A percentile compares a stretch with the other conserved stretches of the same genome.
Conservation (phyloP, 2,113 vertebrate species). For the Hypomesus transpacificus region DNA sequence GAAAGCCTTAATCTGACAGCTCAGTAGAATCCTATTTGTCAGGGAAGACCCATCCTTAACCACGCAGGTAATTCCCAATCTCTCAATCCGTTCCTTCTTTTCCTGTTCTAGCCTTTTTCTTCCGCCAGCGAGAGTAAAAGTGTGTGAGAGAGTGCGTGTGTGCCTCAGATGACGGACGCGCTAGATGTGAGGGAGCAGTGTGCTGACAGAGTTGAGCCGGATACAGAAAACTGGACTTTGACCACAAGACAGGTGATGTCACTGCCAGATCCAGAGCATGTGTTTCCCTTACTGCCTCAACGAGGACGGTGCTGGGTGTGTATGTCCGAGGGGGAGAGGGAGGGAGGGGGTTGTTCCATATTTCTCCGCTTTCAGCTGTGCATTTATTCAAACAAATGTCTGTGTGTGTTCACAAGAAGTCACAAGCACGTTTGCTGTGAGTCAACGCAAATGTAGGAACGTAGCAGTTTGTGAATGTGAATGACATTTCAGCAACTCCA, state of each 20-base stretch:
- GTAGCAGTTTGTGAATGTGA: neutral
- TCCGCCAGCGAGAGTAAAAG: neutral
- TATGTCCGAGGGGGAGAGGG: neutral
- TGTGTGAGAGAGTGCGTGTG: conserved; percentile 20
- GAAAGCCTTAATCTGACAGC: conserved; percentile 12
- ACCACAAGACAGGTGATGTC: conserved; percentile 75
- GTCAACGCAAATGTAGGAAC: too few relatives aligned
- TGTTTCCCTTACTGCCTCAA: conserved; percentile 38
- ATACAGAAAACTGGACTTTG: conserved; percentile 78
- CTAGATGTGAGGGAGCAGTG: conserved; percentile 45
- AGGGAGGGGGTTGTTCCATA: conserved; percentile 32
- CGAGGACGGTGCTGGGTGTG: conserved; percentile 17
- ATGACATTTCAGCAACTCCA: neutral
- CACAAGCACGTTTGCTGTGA: too few relatives aligned
- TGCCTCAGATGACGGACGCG: conserved; percentile 17
- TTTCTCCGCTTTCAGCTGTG: conserved; percentile 49
- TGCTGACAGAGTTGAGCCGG: conserved; percentile 57
- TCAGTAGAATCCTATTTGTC: conserved; percentile 40
- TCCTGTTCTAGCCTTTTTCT: conserved; percentile 16
- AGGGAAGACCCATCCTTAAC: conserved; percentile 48
- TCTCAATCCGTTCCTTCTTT: conserved; percentile 24
- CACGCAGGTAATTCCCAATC: conserved; percentile 53
- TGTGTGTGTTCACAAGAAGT: neutral
- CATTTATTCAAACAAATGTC: conserved; percentile 14
- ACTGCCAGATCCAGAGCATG: conserved; percentile 60